These are phyloP conservation scores for Microctenopoma steveboyesi DNA, from an alignment of 2,797 vertebrate species.

Conservation along the genomic window DNA sequence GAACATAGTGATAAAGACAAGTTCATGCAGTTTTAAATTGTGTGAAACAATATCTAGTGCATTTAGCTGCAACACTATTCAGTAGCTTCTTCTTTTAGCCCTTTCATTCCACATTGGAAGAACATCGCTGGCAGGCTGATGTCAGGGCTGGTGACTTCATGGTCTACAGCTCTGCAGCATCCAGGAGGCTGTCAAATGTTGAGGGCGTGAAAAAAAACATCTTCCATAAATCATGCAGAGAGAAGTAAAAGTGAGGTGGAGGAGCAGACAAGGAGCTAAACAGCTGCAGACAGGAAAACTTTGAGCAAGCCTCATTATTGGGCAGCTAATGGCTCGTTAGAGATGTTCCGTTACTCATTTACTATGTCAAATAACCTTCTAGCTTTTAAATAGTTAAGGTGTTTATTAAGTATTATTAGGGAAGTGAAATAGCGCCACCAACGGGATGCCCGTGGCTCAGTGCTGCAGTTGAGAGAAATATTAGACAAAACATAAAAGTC, in stretches of 20 bases:
- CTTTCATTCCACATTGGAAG: neutral
- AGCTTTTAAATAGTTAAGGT: neutral
- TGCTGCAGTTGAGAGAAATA: too few relatives aligned
- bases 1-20: too few relatives aligned
- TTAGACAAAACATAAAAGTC: too few relatives aligned
- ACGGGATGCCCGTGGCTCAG: too few relatives aligned
- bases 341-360: neutral
- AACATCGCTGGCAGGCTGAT: slow-evolving; percentile 9
- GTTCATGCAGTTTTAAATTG: too few relatives aligned
- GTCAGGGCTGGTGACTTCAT: slow-evolving; percentile 58
- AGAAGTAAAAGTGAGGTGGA: neutral
- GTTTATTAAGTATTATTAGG: neutral
- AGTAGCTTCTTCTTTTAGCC: too few relatives aligned
- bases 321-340: neutral
- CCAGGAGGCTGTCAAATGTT: slow-evolving; percentile 31
- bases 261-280: neutral
- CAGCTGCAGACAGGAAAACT: slow-evolving; percentile 1
- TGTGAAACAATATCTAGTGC: too few relatives aligned
- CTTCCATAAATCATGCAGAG: slow-evolving; percentile 1
- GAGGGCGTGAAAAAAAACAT: slow-evolving; percentile 6
- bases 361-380: neutral
- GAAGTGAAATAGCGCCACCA: too few relatives aligned
- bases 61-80: too few relatives aligned
- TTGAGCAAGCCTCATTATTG: slow-evolving; percentile 5
- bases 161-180: slow-evolving; percentile 39